Evolutionary conservation across 1,140 invertebrate species (phyloP).

Genomic region (Protaetia brevitarsis): DNA sequence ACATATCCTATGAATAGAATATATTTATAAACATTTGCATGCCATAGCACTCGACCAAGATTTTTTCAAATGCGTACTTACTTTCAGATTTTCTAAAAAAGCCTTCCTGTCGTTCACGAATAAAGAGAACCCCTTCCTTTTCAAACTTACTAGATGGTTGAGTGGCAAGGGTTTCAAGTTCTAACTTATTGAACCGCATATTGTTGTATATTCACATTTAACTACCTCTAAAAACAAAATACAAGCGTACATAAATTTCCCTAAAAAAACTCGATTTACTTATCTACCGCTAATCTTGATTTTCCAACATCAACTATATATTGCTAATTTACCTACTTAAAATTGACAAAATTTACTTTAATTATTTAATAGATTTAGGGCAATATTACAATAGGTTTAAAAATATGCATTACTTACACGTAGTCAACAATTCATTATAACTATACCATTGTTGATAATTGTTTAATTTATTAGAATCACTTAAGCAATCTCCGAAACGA

Average conservation of each 20-base stretch:
- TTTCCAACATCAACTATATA: background rate
- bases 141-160: slow-evolving; percentile 87
- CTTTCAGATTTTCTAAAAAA: slow-evolving; percentile 89
- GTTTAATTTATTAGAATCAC: background rate
- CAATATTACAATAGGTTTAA: background rate
- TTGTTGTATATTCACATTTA: slow-evolving; percentile 2
- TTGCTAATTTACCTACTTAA: background rate
- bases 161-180: slow-evolving; percentile 77
- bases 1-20: background rate
- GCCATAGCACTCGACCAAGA: background rate
- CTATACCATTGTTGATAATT: background rate
- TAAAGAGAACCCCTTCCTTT: slow-evolving; percentile 83
- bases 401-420: slow-evolving; percentile 3
- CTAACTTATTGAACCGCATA: slow-evolving; percentile 91
- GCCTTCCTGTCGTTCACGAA: slow-evolving; percentile 85
- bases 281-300: background rate
- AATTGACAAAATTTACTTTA: background rate
- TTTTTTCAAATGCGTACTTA: slow-evolving; percentile 53
- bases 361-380: slow-evolving; percentile 3
- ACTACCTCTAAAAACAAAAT: background rate
- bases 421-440: background rate
- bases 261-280: background rate
- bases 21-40: slow-evolving; percentile 17
- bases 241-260: background rate
- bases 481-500: background rate